A percentile compares a stretch with the other conserved stretches of the same genome.
Conservation (phyloP, 2,113 vertebrate genomes). For the Pteronura brasiliensis region DNA sequence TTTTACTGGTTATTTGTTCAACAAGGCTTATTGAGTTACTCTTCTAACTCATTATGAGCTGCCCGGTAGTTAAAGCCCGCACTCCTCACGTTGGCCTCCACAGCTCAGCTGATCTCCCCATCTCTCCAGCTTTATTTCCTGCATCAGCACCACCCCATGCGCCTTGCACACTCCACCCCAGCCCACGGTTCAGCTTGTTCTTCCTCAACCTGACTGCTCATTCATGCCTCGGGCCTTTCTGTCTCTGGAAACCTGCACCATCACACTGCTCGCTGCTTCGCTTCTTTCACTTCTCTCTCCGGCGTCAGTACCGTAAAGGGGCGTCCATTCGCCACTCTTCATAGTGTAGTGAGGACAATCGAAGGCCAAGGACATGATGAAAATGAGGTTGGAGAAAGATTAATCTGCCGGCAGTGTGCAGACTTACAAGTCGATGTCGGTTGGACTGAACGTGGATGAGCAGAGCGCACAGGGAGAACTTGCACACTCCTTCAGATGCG, state of each 20-base stretch:
- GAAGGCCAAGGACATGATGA: background rate
- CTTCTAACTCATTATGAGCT: background rate
- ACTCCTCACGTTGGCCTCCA: background rate
- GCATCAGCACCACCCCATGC: accelerated
- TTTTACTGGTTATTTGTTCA: background rate
- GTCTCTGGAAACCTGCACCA: background rate
- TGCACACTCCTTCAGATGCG: background rate
- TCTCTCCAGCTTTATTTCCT: background rate
- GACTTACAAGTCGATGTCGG: background rate
- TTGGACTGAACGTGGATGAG: background rate
- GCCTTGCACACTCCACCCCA: background rate
- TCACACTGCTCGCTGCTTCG: background rate
- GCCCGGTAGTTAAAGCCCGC: background rate
- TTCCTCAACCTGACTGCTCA: background rate
- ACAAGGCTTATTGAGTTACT: background rate
- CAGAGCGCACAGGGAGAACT: background rate
- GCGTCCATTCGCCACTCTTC: background rate
- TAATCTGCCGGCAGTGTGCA: background rate
- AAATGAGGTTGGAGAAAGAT: background rate
- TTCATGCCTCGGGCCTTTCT: background rate
- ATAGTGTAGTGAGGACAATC: background rate
- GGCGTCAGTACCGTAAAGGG: background rate
- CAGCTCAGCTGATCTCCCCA: background rate
- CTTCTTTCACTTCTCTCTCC: background rate
- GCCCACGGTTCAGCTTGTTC: background rate